These are phyloP conservation scores for Chaetophractus vellerosus DNA, from an alignment of 2,797 vertebrate species.

Conservation along the genomic window DNA sequence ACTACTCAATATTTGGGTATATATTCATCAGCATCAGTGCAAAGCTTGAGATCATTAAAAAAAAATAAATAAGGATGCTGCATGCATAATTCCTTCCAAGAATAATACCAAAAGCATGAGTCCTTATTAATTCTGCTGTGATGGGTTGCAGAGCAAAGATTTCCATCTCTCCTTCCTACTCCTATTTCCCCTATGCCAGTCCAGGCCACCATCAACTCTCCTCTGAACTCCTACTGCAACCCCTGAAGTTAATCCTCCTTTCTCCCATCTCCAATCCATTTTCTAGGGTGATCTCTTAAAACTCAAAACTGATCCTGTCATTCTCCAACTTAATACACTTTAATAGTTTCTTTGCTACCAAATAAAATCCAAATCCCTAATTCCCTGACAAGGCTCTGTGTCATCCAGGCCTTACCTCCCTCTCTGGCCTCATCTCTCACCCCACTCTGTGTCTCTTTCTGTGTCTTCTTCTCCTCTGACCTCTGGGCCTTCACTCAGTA, in stretches of 20 bases:
- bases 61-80: conserved; percentile 16
- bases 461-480: background rate
- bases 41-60: conserved; percentile 60
- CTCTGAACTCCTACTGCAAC: background rate
- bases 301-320: conserved; percentile 5
- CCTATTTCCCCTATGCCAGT: rapidly evolving
- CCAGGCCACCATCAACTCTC: background rate
- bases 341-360: conserved; percentile 6
- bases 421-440: background rate
- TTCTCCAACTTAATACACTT: background rate
- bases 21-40: background rate
- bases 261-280: background rate
- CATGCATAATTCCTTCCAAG: conserved; percentile 44
- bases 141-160: background rate
- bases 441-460: background rate
- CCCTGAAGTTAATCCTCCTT: background rate
- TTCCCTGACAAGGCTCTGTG: background rate
- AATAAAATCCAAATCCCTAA: background rate
- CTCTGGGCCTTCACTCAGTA: background rate
- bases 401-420: no score
- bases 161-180: background rate
- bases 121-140: conserved; percentile 8
- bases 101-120: background rate
- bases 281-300: conserved; percentile 41
- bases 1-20: conserved; percentile 58